Percentiles rank a stretch among this genome's conserved stretches.
phyloP scores from a whole-genome alignment of 2,797 vertebrate species.

The Chiloscyllium punctatum region DNA sequence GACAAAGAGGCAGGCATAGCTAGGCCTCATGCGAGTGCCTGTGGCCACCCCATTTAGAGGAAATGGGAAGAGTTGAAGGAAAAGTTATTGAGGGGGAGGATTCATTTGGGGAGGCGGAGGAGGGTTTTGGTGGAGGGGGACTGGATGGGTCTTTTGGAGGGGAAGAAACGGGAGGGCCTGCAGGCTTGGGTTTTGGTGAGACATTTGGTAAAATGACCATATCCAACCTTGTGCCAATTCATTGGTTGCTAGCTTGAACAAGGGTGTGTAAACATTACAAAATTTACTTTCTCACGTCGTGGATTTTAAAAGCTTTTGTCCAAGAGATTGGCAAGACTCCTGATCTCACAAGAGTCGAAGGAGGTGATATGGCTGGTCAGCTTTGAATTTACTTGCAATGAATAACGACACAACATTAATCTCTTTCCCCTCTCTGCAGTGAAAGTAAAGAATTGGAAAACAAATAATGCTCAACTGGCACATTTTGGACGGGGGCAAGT shows the following conservation, averaged over 20 bases:
- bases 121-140: too few species aligned
- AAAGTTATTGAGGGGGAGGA: too few species aligned
- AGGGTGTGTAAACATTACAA: background rate
- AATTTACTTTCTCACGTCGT: background rate
- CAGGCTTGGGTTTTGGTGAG: too few species aligned
- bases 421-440: background rate
- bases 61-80: too few species aligned
- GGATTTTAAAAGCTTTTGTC: background rate
- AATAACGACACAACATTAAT: background rate
- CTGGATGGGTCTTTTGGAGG: too few species aligned
- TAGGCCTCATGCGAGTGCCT: too few species aligned
- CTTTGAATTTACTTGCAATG: background rate
- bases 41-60: too few species aligned
- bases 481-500: too few species aligned
- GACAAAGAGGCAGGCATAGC: too few species aligned
- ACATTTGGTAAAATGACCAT: background rate
- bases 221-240: background rate
- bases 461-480: background rate
- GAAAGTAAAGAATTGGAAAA: background rate
- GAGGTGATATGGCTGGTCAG: background rate
- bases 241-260: background rate
- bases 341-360: background rate
- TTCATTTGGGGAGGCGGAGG: too few species aligned
- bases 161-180: too few species aligned
- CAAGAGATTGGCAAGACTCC: background rate